Evolutionary conservation across 2,797 vertebrate genomes (phyloP).

Genomic region (Notoglanidium macrostoma): DNA sequence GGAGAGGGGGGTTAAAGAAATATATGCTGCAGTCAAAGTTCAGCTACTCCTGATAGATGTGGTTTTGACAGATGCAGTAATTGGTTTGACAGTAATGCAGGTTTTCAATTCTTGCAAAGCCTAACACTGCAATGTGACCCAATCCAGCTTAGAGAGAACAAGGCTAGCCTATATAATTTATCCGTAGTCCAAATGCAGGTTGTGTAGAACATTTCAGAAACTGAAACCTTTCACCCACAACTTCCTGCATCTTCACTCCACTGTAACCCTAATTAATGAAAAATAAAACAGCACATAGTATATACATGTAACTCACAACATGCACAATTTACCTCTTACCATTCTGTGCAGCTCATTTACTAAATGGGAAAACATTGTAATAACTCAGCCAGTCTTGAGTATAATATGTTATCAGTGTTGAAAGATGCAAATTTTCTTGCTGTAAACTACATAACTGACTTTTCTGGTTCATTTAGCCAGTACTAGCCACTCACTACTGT

Average conservation of each 20-base stretch:
- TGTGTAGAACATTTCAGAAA: neutral
- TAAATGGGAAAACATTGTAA: neutral
- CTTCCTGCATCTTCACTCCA: neutral
- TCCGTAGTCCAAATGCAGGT: neutral
- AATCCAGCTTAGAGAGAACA: neutral
- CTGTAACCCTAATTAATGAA: neutral
- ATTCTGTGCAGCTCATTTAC: neutral
- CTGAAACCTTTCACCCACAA: neutral
- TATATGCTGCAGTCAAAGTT: conserved; percentile 8
- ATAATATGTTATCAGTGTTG: neutral
- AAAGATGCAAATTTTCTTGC: too few relatives aligned
- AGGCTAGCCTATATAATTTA: neutral
- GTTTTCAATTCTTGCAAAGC: neutral
- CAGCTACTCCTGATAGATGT: conserved; percentile 9
- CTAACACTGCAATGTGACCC: neutral
- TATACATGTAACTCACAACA: neutral
- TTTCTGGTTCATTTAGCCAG: neutral
- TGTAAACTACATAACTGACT: neutral
- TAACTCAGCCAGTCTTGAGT: neutral
- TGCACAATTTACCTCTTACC: neutral
- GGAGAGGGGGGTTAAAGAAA: neutral
- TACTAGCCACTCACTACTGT: neutral
- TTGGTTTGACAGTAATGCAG: conserved; percentile 26
- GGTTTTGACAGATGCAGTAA: conserved; percentile 33
- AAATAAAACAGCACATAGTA: neutral